Conservation (phyloP, 2,888 invertebrate genomes). For the Sympetrum striolatum region DNA sequence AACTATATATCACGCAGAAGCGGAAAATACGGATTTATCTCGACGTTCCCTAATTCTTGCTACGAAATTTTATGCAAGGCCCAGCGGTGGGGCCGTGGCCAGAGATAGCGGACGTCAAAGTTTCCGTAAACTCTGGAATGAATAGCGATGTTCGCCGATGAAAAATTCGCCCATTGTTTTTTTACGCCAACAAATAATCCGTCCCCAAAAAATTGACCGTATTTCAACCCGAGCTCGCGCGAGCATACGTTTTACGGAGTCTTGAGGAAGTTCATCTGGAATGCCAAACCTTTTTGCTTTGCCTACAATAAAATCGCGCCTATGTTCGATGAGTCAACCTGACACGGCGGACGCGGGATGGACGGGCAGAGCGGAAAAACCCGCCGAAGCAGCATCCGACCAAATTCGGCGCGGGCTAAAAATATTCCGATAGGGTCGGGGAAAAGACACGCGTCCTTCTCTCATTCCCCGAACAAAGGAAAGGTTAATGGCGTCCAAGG, state of each 20-base stretch:
- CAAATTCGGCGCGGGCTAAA: conserved; percentile 1
- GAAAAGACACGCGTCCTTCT: background rate
- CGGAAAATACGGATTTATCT: background rate
- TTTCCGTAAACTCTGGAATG: background rate
- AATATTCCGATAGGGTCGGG: background rate
- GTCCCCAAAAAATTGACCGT: conserved; percentile 2
- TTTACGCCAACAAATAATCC: background rate
- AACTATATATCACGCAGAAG: background rate
- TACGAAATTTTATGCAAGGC: background rate
- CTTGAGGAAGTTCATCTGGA: background rate
- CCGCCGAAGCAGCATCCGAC: background rate
- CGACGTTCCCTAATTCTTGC: background rate
- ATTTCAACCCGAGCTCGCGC: background rate
- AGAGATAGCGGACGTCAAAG: background rate
- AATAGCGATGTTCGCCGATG: background rate
- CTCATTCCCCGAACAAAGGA: conserved; percentile 6
- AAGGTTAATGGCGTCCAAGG: conserved; percentile 10
- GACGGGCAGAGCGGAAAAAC: background rate
- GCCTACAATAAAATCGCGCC: conserved; percentile 23
- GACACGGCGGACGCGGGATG: conserved; percentile 6
- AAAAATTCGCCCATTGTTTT: conserved; percentile 10
- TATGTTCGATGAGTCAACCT: conserved; percentile 27
- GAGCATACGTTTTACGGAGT: background rate
- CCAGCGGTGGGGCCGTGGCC: background rate
- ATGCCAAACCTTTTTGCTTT: background rate